Evolutionary conservation across 1,140 invertebrate genomes (phyloP).

Genomic region (Phocides pigmalion): DNA sequence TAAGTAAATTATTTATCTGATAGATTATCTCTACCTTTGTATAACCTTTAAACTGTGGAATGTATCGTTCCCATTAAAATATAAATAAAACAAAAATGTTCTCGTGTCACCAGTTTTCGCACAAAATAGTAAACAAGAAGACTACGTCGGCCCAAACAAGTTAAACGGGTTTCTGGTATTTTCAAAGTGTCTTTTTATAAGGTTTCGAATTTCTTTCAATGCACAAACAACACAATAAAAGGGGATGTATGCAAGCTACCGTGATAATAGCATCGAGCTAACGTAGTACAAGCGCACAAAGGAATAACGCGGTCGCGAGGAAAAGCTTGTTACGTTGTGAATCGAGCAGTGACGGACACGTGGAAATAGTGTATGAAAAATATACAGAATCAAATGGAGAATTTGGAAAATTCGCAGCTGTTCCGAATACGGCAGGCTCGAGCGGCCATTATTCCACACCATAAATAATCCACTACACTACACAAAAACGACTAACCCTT

Average conservation of each 20-base stretch:
- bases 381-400: constrained; percentile 41
- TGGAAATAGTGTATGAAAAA: constrained; percentile 33
- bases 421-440: constrained; percentile 53
- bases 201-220: constrained; percentile 71
- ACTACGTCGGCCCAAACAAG: constrained; percentile 52
- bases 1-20: background rate
- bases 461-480: constrained; percentile 74
- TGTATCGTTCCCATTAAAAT: constrained; percentile 25
- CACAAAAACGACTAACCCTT: constrained; percentile 79
- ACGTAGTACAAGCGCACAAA: constrained; percentile 49
- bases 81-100: constrained; percentile 41
- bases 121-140: constrained; percentile 41
- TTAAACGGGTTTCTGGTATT: constrained; percentile 62
- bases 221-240: constrained; percentile 66
- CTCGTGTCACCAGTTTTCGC: constrained; percentile 39
- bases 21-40: background rate
- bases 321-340: constrained; percentile 30
- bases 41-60: constrained; percentile 20
- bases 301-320: constrained; percentile 36
- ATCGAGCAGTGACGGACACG: constrained; percentile 21
- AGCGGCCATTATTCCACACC: constrained; percentile 73
- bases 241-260: constrained; percentile 62
- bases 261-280: constrained; percentile 59
- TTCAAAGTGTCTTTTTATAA: constrained; percentile 65
- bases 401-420: constrained; percentile 61